A percentile compares a stretch with the other conserved stretches of the same genome.
Conservation (phyloP, 1,140 invertebrate genomes). For the Zaprionus lachaisei region DNA sequence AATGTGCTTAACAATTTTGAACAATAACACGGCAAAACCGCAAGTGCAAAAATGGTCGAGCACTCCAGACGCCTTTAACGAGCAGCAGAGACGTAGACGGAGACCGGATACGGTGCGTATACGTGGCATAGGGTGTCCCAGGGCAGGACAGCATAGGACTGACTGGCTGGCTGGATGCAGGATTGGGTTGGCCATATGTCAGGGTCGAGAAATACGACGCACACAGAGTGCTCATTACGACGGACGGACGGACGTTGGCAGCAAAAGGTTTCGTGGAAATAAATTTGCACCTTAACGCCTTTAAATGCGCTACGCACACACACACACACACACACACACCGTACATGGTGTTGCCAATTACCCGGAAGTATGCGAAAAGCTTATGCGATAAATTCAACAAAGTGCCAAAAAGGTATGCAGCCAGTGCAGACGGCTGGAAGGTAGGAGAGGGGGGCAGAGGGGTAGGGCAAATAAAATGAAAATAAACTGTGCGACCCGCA, state of each 20-base stretch:
- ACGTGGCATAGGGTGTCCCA: not conserved
- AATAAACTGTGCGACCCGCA: slow-evolving; percentile 44
- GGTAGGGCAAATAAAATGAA: slow-evolving; percentile 40
- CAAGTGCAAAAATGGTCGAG: slow-evolving; percentile 68
- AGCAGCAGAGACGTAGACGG: slow-evolving; percentile 25
- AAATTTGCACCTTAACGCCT: slow-evolving; percentile 83
- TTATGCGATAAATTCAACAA: slow-evolving; percentile 81
- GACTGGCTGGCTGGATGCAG: not conserved
- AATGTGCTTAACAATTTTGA: slow-evolving; percentile 82
- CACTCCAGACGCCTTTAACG: slow-evolving; percentile 71
- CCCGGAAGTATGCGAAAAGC: slow-evolving; percentile 81
- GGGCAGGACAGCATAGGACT: not conserved
- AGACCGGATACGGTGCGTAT: slow-evolving; percentile 10
- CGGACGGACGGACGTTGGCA: slow-evolving; percentile 44
- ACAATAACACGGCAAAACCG: slow-evolving; percentile 75
- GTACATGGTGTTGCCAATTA: slow-evolving; percentile 78
- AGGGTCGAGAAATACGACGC: slow-evolving; percentile 75
- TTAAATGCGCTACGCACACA: slow-evolving; percentile 73
- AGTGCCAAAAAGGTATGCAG: slow-evolving; percentile 81
- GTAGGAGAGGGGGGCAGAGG: slow-evolving; percentile 9
- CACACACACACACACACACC: slow-evolving; percentile 13
- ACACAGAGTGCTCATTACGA: slow-evolving; percentile 68
- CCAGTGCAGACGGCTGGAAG: slow-evolving; percentile 13
- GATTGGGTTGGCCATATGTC: slow-evolving; percentile 58
- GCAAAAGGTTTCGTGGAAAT: slow-evolving; percentile 75